Evolutionary conservation across 2,888 invertebrate species (phyloP).

Genomic region (Leptinotarsa haldemani): DNA sequence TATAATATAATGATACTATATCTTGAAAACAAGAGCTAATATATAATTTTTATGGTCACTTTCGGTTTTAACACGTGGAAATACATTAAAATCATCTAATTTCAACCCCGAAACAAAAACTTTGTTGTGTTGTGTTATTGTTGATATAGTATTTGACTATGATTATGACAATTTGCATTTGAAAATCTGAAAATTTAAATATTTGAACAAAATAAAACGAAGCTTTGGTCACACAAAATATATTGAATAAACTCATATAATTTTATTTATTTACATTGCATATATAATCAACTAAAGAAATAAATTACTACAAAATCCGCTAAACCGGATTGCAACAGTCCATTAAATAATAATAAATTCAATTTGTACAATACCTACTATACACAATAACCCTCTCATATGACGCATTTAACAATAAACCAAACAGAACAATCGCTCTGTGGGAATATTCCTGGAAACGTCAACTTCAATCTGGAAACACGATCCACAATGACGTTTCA

Average conservation of each 20-base stretch:
- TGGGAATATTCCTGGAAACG: constrained; percentile 13
- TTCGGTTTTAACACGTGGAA: no score
- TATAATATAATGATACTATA: no score
- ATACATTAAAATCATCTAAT: no score
- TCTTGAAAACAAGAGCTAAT: no score
- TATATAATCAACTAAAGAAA: constrained; percentile 22
- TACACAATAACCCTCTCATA: constrained; percentile 7
- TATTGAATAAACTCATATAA: constrained; percentile 31
- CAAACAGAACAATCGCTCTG: constrained; percentile 8
- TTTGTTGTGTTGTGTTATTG: no score
- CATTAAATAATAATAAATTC: background rate
- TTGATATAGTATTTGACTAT: no score
- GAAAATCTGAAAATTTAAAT: background rate
- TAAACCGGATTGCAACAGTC: background rate
- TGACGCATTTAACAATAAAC: constrained; percentile 4
- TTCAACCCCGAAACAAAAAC: no score
- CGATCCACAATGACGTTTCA: constrained; percentile 38
- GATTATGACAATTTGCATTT: background rate
- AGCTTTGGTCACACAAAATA: constrained; percentile 26
- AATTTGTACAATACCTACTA: constrained; percentile 18
- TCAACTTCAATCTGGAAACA: constrained; percentile 28
- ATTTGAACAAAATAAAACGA: constrained; percentile 33
- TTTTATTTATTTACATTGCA: constrained; percentile 21
- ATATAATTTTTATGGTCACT: no score
- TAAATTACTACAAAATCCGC: constrained; percentile 13